These are phyloP conservation scores for Himalopsyche kuldschensis DNA, from an alignment of 2,888 invertebrate species.

Conservation along the genomic window DNA sequence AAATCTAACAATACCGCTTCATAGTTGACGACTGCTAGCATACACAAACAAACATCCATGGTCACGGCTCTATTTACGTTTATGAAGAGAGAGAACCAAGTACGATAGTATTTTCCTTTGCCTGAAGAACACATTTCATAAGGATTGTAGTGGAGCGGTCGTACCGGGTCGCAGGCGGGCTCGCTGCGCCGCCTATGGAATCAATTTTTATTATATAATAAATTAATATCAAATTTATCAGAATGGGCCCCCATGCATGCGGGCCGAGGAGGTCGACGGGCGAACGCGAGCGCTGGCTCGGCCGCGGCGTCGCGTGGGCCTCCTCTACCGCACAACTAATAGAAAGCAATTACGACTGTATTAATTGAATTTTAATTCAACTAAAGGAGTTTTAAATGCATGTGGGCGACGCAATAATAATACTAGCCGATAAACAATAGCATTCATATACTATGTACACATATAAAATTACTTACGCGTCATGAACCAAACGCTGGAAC, in stretches of 20 bases:
- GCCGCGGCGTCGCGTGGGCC: neutral
- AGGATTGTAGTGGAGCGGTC: neutral
- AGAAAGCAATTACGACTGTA: conserved; percentile 35
- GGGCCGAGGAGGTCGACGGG: conserved; percentile 13
- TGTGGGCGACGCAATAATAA: conserved; percentile 29
- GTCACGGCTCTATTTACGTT: neutral
- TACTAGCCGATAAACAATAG: conserved; percentile 21
- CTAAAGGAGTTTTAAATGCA: conserved; percentile 34
- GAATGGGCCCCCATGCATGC: conserved; percentile 20
- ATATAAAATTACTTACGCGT: neutral
- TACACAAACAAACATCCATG: neutral
- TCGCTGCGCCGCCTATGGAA: conserved; percentile 14
- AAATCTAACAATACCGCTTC: neutral
- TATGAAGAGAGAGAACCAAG: neutral
- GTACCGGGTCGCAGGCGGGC: neutral
- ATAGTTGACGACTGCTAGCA: neutral
- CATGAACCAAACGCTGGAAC: neutral
- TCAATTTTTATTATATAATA: conserved; percentile 38
- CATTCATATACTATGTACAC: neutral
- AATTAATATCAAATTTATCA: conserved; percentile 37
- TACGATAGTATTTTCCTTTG: neutral
- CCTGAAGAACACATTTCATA: neutral
- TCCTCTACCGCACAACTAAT: conserved; percentile 21
- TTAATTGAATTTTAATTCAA: conserved; percentile 39
- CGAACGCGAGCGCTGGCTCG: neutral